Evolutionary conservation across 2,113 vertebrate genomes (phyloP).

Genomic region (Nestor notabilis): DNA sequence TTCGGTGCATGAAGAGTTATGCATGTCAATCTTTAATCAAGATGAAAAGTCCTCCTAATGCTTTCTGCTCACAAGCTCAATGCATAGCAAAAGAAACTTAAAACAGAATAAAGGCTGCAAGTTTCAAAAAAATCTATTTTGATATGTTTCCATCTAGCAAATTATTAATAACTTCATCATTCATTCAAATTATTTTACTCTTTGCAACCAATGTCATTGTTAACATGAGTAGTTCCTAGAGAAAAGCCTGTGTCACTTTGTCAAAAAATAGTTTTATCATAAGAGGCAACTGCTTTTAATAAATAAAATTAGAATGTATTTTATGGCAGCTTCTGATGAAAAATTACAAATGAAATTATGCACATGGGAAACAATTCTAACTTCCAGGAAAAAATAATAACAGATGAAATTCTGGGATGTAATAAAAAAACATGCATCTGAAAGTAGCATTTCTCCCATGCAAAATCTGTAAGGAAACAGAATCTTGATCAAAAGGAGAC

Average conservation of each 20-base stretch:
- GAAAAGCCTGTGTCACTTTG: neutral
- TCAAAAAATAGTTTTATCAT: slow-evolving; percentile 26
- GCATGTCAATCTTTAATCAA: slow-evolving; percentile 54
- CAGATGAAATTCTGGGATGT: neutral
- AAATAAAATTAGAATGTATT: slow-evolving; percentile 41
- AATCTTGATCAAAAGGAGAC: neutral
- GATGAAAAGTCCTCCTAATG: slow-evolving; percentile 12
- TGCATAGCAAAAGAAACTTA: neutral
- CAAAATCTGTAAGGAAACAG: slow-evolving; percentile 3
- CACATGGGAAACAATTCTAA: neutral
- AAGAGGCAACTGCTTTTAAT: slow-evolving; percentile 32
- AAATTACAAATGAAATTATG: slow-evolving; percentile 23
- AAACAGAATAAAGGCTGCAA: neutral
- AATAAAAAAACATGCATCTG: neutral
- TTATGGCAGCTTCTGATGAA: slow-evolving; percentile 33
- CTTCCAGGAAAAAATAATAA: neutral
- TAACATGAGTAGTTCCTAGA: slow-evolving; percentile 30
- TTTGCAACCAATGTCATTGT: neutral
- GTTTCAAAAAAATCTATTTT: neutral
- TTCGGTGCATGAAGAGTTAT: neutral
- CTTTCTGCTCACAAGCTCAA: slow-evolving; percentile 5
- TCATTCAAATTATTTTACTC: slow-evolving; percentile 21
- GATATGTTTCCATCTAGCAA: slow-evolving; percentile 33
- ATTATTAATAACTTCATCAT: slow-evolving; percentile 25
- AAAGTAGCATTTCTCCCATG: slow-evolving; percentile 1